Conservation (phyloP, 2,888 invertebrate genomes). For the Pandemis cinnamomeana region DNA sequence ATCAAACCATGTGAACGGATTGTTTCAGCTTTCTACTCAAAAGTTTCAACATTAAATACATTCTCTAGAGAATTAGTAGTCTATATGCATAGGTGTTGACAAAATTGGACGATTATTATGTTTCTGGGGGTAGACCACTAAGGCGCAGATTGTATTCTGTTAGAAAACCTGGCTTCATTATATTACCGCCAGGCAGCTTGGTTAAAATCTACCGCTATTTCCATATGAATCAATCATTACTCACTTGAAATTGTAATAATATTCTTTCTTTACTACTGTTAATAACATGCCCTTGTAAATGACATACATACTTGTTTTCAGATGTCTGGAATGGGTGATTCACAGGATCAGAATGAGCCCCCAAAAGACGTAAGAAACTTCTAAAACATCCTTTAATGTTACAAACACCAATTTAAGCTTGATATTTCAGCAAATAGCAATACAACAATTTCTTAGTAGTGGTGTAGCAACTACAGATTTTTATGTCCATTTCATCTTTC, state of each 20-base stretch:
- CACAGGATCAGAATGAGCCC: slow-evolving; percentile 74
- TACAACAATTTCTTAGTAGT: no score
- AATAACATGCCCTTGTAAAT: slow-evolving; percentile 37
- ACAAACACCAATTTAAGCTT: not conserved
- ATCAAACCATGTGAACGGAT: slow-evolving; percentile 43
- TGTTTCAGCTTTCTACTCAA: slow-evolving; percentile 1
- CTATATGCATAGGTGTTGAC: not conserved
- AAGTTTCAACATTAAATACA: not conserved
- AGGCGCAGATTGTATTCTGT: not conserved
- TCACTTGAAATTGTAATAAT: not conserved
- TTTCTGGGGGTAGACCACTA: slow-evolving; percentile 25
- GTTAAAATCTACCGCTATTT: not conserved
- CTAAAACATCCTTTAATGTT: not conserved
- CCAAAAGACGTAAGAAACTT: slow-evolving; percentile 75
- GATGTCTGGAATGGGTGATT: slow-evolving; percentile 71
- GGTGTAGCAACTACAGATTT: no score
- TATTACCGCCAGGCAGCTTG: not conserved
- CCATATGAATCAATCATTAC: not conserved
- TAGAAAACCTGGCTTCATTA: slow-evolving; percentile 4
- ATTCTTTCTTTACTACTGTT: not conserved
- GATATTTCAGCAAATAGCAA: no score
- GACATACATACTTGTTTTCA: slow-evolving; percentile 45
- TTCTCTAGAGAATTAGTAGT: not conserved
- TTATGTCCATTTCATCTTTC: no score
- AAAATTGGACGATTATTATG: slow-evolving; percentile 2